Evolutionary conservation across 2,113 vertebrate species (phyloP).

Genomic region (Ophiodon elongatus): DNA sequence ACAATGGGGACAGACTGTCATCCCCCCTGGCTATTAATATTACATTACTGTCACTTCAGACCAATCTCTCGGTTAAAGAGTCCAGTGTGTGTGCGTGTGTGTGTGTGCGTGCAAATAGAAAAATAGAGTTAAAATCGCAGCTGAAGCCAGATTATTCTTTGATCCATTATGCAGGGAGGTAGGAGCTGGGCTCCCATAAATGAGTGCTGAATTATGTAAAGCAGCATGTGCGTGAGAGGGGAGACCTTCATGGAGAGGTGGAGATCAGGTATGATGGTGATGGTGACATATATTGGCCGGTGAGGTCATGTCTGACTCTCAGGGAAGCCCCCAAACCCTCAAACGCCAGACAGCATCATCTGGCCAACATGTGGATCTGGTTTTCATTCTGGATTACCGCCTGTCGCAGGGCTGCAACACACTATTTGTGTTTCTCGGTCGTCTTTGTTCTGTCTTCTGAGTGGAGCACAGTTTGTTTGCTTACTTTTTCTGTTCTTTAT

Average conservation of each 20-base stretch:
- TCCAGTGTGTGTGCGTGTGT: constrained; percentile 7
- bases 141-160: constrained; percentile 57
- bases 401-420: constrained; percentile 38
- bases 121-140: constrained; percentile 61
- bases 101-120: constrained; percentile 33
- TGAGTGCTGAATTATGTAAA: constrained; percentile 74
- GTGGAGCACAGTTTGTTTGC: background rate
- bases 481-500: constrained; percentile 25
- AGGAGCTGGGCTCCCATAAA: constrained; percentile 54
- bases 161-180: constrained; percentile 72
- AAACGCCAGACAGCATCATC: constrained; percentile 63
- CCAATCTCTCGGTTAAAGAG: constrained; percentile 76
- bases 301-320: constrained; percentile 80
- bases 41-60: constrained; percentile 83
- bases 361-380: constrained; percentile 76
- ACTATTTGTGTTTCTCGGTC: constrained; percentile 52
- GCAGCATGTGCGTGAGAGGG: constrained; percentile 49
- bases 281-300: constrained; percentile 51
- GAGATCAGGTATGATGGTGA: constrained; percentile 61
- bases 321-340: constrained; percentile 35
- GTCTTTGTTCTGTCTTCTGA: constrained; percentile 36
- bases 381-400: constrained; percentile 67
- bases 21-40: constrained; percentile 82
- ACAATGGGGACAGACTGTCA: constrained; percentile 77
- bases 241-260: constrained; percentile 50